A percentile compares a stretch with the other conserved stretches of the same genome.
phyloP scores from a whole-genome alignment of 2,113 vertebrate species.

The Syngnathus typhle region DNA sequence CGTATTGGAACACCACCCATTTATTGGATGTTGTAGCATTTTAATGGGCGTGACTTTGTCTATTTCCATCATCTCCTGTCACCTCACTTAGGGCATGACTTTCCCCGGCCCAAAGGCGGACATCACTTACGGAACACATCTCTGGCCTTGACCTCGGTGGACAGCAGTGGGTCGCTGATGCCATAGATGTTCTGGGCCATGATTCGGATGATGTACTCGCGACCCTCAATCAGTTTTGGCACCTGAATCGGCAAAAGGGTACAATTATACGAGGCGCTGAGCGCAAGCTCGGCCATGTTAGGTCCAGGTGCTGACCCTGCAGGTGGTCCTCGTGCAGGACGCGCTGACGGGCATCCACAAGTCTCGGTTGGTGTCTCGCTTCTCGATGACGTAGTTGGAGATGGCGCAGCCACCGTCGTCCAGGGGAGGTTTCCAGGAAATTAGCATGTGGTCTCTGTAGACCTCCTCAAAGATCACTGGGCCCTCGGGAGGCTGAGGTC shows the following conservation, averaged over 20 bases:
- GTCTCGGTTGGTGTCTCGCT: conserved; percentile 89
- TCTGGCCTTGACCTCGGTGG: conserved; percentile 86
- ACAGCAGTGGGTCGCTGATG: conserved; percentile 89
- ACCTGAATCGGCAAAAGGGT: conserved; percentile 36
- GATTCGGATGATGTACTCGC: conserved; percentile 92
- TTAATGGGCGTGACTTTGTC: too few relatives aligned
- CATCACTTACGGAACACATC: conserved; percentile 87
- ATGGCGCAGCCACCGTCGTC: conserved; percentile 94
- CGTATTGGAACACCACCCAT: too few relatives aligned
- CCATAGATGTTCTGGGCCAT: conserved; percentile 94
- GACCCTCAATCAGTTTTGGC: conserved; percentile 92
- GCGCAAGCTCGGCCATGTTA: too few relatives aligned
- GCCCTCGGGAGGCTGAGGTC: conserved; percentile 89
- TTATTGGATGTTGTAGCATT: too few relatives aligned
- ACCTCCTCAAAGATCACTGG: conserved; percentile 91
- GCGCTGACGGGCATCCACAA: conserved; percentile 95
- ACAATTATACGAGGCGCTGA: neutral
- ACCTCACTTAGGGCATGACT: too few relatives aligned
- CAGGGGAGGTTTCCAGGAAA: conserved; percentile 94
- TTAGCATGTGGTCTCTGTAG: conserved; percentile 87
- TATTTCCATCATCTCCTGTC: too few relatives aligned
- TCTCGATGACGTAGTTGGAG: conserved; percentile 96
- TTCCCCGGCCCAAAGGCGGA: too few relatives aligned
- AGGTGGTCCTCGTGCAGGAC: conserved; percentile 84
- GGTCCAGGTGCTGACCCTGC: conserved; percentile 64